These are phyloP conservation scores for Actias luna DNA, from an alignment of 2,888 invertebrate species.

Conservation along the genomic window DNA sequence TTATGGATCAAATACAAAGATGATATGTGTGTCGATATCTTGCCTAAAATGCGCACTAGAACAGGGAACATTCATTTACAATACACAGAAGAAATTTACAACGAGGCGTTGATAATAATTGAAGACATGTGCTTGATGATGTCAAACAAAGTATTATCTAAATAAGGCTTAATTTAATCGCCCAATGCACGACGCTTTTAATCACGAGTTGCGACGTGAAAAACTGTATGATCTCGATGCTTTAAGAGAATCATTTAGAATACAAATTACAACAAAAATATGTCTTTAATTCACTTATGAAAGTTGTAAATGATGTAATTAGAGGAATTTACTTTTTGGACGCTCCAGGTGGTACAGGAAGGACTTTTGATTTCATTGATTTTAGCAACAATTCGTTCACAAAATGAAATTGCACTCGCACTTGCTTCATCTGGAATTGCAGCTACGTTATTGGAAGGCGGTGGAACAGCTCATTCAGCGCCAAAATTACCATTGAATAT, in stretches of 20 bases:
- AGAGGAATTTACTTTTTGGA: conserved; percentile 21
- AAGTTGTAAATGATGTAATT: conserved; percentile 13
- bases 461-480: background rate
- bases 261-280: background rate
- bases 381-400: background rate
- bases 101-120: conserved; percentile 21
- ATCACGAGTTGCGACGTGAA: background rate
- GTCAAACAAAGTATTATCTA: conserved; percentile 34
- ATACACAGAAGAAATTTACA: no score
- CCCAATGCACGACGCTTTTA: background rate
- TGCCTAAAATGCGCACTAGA: no score
- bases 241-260: background rate
- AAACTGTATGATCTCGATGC: conserved; percentile 5
- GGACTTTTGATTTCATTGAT: conserved; percentile 23
- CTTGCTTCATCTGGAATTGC: no score
- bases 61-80: no score
- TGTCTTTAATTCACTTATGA: conserved; percentile 11
- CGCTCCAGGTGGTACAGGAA: conserved; percentile 25
- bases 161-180: conserved; percentile 11
- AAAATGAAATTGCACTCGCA: background rate
- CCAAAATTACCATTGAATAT: background rate
- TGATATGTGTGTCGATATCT: no score
- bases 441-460: background rate
- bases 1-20: no score
- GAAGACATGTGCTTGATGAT: conserved; percentile 20